Evolutionary conservation across 2,113 vertebrate species (phyloP).

Genomic region (Candoia aspera): DNA sequence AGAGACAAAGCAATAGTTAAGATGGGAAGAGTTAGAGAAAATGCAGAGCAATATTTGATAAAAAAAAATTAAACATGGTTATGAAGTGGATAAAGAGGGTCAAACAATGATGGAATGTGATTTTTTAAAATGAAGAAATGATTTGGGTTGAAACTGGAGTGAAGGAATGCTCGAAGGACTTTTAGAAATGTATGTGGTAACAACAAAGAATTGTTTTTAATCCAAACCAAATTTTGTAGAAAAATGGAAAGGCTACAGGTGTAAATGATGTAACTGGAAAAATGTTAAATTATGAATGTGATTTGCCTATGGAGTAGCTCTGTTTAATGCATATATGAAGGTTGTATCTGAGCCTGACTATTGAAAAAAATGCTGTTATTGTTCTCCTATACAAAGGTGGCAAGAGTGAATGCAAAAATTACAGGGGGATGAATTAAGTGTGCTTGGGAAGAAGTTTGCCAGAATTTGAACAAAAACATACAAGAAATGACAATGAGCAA

Average conservation of each 20-base stretch:
- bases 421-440: background rate
- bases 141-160: too few species aligned
- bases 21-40: background rate
- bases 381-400: background rate
- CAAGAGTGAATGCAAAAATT: background rate
- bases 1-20: background rate
- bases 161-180: background rate
- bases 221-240: background rate
- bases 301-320: too few species aligned
- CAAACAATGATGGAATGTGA: background rate
- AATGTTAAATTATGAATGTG: too few species aligned
- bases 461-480: background rate
- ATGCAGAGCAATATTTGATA: background rate
- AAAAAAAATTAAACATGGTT: background rate
- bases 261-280: background rate
- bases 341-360: too few species aligned
- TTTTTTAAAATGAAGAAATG: too few species aligned
- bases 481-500: background rate
- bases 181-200: background rate
- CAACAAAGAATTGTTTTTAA: background rate
- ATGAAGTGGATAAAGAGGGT: background rate
- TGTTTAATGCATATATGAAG: too few species aligned
- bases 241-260: background rate
- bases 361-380: too few species aligned
- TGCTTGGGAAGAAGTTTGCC: background rate